Evolutionary conservation across 2,113 vertebrate genomes (phyloP).

Genomic region (Vulpes ferrilata): DNA sequence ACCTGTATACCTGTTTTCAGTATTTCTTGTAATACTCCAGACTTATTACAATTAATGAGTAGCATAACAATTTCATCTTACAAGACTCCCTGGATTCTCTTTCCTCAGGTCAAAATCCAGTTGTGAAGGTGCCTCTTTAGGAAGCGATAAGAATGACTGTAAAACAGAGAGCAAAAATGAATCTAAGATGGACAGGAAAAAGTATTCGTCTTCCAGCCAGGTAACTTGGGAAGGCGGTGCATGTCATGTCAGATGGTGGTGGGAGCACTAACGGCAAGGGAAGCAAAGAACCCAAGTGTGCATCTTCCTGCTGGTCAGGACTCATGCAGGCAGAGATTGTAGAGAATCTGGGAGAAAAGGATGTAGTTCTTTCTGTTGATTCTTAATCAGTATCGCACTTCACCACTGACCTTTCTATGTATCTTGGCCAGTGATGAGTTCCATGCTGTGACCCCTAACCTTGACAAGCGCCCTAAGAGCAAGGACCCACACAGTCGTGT

Average conservation of each 20-base stretch:
- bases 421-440: not conserved
- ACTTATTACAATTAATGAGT: not conserved
- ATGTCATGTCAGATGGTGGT: not conserved
- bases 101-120: constrained; percentile 92
- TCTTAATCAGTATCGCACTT: not conserved
- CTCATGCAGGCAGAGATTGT: accelerated
- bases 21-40: not conserved
- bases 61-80: not conserved
- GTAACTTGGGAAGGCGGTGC: constrained; percentile 79
- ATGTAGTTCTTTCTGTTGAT: not conserved
- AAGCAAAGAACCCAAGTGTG: not conserved
- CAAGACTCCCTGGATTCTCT: constrained; percentile 57
- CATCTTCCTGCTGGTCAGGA: not conserved
- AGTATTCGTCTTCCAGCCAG: constrained; percentile 91
- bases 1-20: too few relatives aligned
- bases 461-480: not conserved
- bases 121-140: constrained; percentile 83
- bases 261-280: too few relatives aligned
- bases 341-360: not conserved
- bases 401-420: not conserved
- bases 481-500: accelerated
- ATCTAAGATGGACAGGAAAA: constrained; percentile 93
- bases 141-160: constrained; percentile 73
- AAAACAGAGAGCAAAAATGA: constrained; percentile 87
- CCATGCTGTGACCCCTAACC: not conserved